These are phyloP conservation scores for Mallotus villosus DNA, from an alignment of 2,797 vertebrate species.

Conservation along the genomic window DNA sequence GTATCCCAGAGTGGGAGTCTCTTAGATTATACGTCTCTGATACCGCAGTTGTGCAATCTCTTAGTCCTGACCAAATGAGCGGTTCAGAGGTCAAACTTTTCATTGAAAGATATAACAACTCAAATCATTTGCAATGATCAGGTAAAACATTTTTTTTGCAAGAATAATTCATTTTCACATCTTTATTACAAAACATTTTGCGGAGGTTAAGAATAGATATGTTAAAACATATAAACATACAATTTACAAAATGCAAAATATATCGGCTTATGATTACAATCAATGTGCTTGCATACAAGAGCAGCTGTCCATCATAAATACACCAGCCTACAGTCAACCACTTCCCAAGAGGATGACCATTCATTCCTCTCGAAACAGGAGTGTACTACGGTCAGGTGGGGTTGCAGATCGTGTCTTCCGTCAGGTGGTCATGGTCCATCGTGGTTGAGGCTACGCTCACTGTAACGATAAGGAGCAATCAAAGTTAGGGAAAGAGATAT, in stretches of 20 bases:
- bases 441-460: slow-evolving; percentile 18
- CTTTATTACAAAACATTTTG: slow-evolving; percentile 46
- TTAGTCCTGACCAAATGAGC: not conserved
- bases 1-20: too few species aligned
- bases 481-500: not conserved
- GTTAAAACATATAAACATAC: slow-evolving; percentile 10
- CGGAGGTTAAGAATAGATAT: not conserved
- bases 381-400: not conserved
- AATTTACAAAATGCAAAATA: slow-evolving; percentile 25
- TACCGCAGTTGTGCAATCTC: not conserved
- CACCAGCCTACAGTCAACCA: not conserved
- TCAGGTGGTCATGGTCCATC: slow-evolving; percentile 22
- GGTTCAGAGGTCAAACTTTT: too few species aligned
- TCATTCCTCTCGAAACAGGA: slow-evolving; percentile 31
- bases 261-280: slow-evolving; percentile 10
- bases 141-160: not conserved
- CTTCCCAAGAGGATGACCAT: slow-evolving; percentile 1
- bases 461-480: slow-evolving; percentile 18
- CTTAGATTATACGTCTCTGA: too few species aligned
- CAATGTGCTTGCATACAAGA: slow-evolving; percentile 1
- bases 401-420: not conserved
- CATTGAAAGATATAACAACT: not conserved
- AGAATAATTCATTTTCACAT: slow-evolving; percentile 7
- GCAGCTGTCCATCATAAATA: slow-evolving; percentile 5
- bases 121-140: not conserved